These are phyloP conservation scores for Argyrosomus japonicus DNA, from an alignment of 2,113 vertebrate genomes.

Conservation along the genomic window DNA sequence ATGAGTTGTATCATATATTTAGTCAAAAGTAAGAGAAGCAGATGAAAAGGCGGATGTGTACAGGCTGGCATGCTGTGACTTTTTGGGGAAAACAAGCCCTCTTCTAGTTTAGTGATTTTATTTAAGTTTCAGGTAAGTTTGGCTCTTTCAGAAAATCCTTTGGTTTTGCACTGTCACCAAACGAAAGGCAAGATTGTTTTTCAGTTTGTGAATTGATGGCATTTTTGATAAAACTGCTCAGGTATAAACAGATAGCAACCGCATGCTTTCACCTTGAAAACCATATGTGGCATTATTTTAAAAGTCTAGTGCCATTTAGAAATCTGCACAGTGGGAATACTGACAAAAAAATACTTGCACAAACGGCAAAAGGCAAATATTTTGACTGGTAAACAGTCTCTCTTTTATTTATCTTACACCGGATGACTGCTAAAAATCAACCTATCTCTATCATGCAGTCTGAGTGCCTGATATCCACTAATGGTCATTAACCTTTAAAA, in stretches of 20 bases:
- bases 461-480: constrained; percentile 38
- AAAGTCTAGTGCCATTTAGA: not conserved
- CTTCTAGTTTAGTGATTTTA: constrained; percentile 3
- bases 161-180: not conserved
- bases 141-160: not conserved
- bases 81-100: not conserved
- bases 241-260: not conserved
- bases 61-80: not conserved
- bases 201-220: constrained; percentile 1
- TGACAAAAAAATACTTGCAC: constrained; percentile 8
- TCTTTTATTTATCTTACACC: constrained; percentile 31
- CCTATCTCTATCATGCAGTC: constrained; percentile 25
- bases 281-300: not conserved
- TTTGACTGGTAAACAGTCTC: constrained; percentile 32
- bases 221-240: not conserved
- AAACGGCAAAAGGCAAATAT: constrained; percentile 39
- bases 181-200: constrained; percentile 5
- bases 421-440: constrained; percentile 39
- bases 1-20: not conserved
- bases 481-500: constrained; percentile 67
- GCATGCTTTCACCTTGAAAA: constrained; percentile 36
- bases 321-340: constrained; percentile 7
- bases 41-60: not conserved
- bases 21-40: not conserved
- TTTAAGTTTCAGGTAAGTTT: not conserved